Evolutionary conservation across 1,140 invertebrate species (phyloP).

Genomic region (Stegodyphus mimosarum): DNA sequence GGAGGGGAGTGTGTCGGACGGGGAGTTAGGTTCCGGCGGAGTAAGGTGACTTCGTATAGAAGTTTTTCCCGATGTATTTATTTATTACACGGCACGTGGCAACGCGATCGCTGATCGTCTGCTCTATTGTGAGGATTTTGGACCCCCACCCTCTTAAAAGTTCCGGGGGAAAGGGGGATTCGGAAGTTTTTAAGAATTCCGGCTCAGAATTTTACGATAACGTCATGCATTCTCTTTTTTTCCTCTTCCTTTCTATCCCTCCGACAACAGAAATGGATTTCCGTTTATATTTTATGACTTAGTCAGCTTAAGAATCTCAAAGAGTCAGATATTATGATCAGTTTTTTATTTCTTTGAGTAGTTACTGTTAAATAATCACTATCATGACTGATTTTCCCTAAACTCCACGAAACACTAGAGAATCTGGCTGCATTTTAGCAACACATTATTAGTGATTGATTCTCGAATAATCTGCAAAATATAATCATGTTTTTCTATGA

Average conservation of each 20-base stretch:
- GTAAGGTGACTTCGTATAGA: conserved; percentile 47
- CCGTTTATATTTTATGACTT: conserved; percentile 4
- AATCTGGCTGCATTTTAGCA: too few relatives aligned
- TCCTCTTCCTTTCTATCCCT: neutral
- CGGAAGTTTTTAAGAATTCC: conserved; percentile 56
- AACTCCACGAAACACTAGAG: too few relatives aligned
- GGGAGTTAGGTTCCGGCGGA: conserved; percentile 39
- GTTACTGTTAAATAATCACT: too few relatives aligned
- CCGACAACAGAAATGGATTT: conserved; percentile 7
- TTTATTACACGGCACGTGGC: conserved; percentile 55
- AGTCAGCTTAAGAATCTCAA: neutral
- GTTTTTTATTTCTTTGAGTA: too few relatives aligned
- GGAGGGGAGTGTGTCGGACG: neutral
- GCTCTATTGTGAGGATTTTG: conserved; percentile 25
- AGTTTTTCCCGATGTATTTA: conserved; percentile 53
- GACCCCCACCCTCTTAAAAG: conserved; percentile 16
- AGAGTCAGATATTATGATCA: neutral
- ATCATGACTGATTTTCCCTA: too few relatives aligned
- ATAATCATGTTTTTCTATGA: too few relatives aligned
- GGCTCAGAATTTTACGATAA: conserved; percentile 49
- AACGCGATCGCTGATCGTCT: conserved; percentile 28
- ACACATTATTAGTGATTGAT: too few relatives aligned
- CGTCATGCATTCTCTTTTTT: neutral
- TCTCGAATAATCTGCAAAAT: too few relatives aligned
- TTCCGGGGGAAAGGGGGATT: conserved; percentile 31